Evolutionary conservation across 1,140 invertebrate genomes (phyloP).

Genomic region (Neuroterus valhalla): DNA sequence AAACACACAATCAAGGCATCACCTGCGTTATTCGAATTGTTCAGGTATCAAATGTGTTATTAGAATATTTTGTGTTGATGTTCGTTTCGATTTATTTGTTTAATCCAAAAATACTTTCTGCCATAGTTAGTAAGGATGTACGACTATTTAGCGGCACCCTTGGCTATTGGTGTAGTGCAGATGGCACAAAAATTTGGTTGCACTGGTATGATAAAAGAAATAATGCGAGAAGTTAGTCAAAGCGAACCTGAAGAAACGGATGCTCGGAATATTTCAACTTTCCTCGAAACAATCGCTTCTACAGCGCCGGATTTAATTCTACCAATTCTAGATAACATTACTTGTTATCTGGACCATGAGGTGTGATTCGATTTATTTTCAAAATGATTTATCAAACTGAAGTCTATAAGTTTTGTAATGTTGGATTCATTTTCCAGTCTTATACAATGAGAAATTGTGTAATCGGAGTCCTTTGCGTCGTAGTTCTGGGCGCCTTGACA

Average conservation of each 20-base stretch:
- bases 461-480: conserved; percentile 85
- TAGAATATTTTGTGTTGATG: neutral
- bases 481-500: conserved; percentile 81
- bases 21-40: conserved; percentile 81
- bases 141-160: conserved; percentile 81
- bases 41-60: conserved; percentile 72
- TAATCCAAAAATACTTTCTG: conserved; percentile 40
- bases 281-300: conserved; percentile 83
- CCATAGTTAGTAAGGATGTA: conserved; percentile 83
- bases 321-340: conserved; percentile 77
- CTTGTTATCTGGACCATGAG: conserved; percentile 78
- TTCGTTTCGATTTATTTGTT: conserved; percentile 35
- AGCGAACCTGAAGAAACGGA: conserved; percentile 78
- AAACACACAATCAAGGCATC: conserved; percentile 86
- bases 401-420: conserved; percentile 43
- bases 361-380: conserved; percentile 64
- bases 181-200: conserved; percentile 80
- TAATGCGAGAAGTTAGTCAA: conserved; percentile 83
- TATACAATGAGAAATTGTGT: conserved; percentile 88
- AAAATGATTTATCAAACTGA: conserved; percentile 12
- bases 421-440: conserved; percentile 75
- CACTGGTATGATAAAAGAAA: conserved; percentile 81
- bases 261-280: conserved; percentile 79
- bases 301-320: conserved; percentile 80
- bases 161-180: conserved; percentile 81